These are phyloP conservation scores for Crotalus helleri DNA, from an alignment of 2,113 vertebrate species.

Conservation along the genomic window DNA sequence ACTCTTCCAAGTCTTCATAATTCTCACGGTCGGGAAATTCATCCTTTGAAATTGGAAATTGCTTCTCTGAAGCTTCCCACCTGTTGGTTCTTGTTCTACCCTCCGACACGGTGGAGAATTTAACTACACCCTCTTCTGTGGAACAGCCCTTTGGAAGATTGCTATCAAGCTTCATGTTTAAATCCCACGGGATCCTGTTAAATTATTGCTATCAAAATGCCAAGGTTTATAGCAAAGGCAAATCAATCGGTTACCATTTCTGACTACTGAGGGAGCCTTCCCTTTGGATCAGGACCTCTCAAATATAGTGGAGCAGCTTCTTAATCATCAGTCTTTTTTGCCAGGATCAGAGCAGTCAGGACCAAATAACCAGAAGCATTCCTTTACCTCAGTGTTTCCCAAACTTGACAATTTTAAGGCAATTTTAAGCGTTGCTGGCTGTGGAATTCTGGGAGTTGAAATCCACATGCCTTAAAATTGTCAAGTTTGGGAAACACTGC, in stretches of 20 bases:
- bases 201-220: background rate
- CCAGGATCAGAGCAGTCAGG: background rate
- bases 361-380: background rate
- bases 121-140: background rate
- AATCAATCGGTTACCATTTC: background rate
- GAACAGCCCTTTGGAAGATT: background rate
- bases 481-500: no score
- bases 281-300: background rate
- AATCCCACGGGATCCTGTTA: background rate
- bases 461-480: no score
- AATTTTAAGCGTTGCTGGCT: no score
- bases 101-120: background rate
- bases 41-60: no score
- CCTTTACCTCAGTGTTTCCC: no score
- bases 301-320: background rate
- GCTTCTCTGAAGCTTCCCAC: no score
- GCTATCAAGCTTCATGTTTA: background rate
- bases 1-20: no score
- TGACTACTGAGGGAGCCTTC: background rate
- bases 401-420: no score
- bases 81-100: no score
- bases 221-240: background rate
- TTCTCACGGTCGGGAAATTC: no score
- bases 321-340: background rate
- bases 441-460: no score